Conservation (phyloP, 2,797 vertebrate species). For the Smutsia temminckii region DNA sequence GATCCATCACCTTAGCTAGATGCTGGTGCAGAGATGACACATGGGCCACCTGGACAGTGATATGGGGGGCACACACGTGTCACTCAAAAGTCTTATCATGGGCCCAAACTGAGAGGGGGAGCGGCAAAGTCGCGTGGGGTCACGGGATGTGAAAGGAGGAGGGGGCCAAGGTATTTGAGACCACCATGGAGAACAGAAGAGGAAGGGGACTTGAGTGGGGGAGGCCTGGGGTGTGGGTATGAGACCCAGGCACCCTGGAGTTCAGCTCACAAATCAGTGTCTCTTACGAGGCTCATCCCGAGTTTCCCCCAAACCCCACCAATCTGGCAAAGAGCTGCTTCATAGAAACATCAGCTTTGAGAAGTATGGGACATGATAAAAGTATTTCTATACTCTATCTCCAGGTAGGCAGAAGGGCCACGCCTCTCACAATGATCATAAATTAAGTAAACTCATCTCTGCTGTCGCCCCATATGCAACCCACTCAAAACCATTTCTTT, state of each 20-base stretch:
- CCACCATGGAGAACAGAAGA: background rate
- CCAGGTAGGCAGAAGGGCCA: background rate
- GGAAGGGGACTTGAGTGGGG: background rate
- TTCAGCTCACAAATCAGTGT: no score
- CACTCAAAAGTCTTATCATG: background rate
- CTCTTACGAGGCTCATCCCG: background rate
- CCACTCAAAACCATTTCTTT: background rate
- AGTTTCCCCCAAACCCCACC: background rate
- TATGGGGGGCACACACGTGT: accelerated
- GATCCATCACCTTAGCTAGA: background rate
- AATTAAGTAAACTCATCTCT: background rate
- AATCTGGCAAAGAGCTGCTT: background rate
- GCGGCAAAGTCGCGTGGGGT: background rate
- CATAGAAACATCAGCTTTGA: background rate
- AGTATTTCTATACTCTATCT: background rate
- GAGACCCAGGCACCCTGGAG: background rate
- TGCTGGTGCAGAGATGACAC: background rate
- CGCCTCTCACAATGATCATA: background rate
- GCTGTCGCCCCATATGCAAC: background rate
- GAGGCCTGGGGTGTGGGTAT: background rate
- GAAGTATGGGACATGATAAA: background rate
- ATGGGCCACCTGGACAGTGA: background rate
- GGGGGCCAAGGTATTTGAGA: background rate
- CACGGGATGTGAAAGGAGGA: background rate
- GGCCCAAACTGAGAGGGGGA: background rate